Percentiles rank a stretch among this genome's conserved stretches.
These are phyloP conservation scores for Augochlora pura DNA, from an alignment of 1,140 invertebrate species.

Conservation along the genomic window DNA sequence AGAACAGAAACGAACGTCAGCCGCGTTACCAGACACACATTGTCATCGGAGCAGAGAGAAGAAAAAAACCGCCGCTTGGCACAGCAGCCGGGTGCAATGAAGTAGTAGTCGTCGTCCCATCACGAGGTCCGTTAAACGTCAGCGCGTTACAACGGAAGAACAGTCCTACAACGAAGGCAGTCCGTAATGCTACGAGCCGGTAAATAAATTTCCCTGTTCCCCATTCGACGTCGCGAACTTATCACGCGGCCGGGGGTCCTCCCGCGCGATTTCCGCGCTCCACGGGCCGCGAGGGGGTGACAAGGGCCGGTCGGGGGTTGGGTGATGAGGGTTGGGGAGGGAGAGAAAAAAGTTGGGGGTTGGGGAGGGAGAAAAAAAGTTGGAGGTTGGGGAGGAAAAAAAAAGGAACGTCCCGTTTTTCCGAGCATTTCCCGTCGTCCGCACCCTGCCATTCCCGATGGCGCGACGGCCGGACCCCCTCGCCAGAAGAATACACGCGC, in stretches of 20 bases:
- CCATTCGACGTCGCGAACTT: constrained; percentile 17
- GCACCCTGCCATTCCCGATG: constrained; percentile 35
- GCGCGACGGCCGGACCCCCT: constrained; percentile 23
- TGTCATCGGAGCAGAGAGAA: too few relatives aligned
- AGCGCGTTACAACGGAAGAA: neutral
- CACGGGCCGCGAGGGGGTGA: neutral
- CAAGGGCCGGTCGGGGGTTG: too few relatives aligned
- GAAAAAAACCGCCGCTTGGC: too few relatives aligned
- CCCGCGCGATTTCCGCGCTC: neutral
- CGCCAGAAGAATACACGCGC: constrained; percentile 41
- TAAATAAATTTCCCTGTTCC: constrained; percentile 31
- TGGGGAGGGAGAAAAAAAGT: too few relatives aligned
- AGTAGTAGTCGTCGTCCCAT: too few relatives aligned
- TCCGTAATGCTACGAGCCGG: constrained; percentile 8
- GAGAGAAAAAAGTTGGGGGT: too few relatives aligned
- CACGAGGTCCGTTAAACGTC: too few relatives aligned
- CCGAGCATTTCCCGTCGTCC: neutral
- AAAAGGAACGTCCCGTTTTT: constrained; percentile 15
- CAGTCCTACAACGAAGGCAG: neutral
- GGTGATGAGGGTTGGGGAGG: too few relatives aligned
- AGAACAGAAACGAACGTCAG: too few relatives aligned
- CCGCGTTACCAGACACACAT: too few relatives aligned
- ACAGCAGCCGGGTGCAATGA: too few relatives aligned
- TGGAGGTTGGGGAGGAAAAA: neutral
- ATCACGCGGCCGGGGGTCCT: constrained; percentile 3